Percentiles rank a stretch among this genome's conserved stretches.
phyloP scores from a whole-genome alignment of 2,888 invertebrate species.

The Itoplectis maculator region DNA sequence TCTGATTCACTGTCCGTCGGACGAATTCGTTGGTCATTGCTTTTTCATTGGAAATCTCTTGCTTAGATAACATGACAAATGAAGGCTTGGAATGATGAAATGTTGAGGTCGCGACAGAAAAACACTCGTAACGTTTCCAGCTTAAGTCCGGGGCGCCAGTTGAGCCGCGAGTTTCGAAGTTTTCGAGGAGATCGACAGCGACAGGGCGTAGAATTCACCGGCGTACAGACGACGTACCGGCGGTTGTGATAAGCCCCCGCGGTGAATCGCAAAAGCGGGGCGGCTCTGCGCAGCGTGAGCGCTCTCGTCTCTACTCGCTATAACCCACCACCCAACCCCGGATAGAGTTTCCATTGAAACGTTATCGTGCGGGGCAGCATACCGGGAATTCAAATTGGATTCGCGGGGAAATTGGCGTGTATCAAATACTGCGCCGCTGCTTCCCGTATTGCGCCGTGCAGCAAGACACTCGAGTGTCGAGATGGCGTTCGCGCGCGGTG shows the following conservation, averaged over 20 bases:
- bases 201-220: constrained; percentile 24
- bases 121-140: not conserved
- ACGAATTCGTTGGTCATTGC: not conserved
- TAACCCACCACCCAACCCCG: constrained; percentile 6
- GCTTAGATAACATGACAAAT: not conserved
- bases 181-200: constrained; percentile 34
- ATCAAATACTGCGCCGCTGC: constrained; percentile 53
- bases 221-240: constrained; percentile 34
- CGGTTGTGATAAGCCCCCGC: constrained; percentile 53
- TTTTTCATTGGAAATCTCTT: not conserved
- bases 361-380: constrained; percentile 61
- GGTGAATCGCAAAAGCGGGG: constrained; percentile 38
- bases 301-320: constrained; percentile 5
- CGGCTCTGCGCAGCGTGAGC: not conserved
- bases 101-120: not conserved
- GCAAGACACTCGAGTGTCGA: constrained; percentile 18
- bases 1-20: not conserved
- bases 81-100: not conserved
- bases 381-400: constrained; percentile 61
- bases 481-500: constrained; percentile 7
- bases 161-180: not conserved
- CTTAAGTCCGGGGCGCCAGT: not conserved
- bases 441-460: constrained; percentile 22
- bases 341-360: constrained; percentile 59
- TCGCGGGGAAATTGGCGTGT: constrained; percentile 56